These are phyloP conservation scores for Cyanistes caeruleus DNA, from an alignment of 2,113 vertebrate genomes.

Conservation along the genomic window DNA sequence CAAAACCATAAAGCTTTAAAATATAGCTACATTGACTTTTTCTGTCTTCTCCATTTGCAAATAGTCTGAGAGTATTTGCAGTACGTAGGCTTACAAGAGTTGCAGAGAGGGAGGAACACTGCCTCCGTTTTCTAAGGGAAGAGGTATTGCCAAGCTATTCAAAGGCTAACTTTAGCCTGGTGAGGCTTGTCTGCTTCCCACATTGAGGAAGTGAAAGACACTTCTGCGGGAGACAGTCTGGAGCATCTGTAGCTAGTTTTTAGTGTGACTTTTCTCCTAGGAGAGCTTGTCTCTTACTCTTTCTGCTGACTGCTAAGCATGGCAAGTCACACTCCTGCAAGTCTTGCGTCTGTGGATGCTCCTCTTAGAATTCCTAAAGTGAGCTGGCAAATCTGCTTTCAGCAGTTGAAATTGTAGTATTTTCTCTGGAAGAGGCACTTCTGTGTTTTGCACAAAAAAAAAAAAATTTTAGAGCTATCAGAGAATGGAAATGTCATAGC, in stretches of 20 bases:
- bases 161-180: slow-evolving; percentile 11
- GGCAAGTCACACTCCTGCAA: not conserved
- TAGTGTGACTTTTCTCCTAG: not conserved
- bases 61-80: not conserved
- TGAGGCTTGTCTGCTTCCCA: not conserved
- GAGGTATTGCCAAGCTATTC: not conserved
- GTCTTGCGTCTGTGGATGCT: not conserved
- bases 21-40: not conserved
- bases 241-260: not conserved
- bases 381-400: not conserved
- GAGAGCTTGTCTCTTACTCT: not conserved
- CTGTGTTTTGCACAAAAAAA: not conserved
- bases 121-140: not conserved
- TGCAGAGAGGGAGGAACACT: not conserved
- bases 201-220: slow-evolving; percentile 6
- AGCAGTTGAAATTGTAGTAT: not conserved
- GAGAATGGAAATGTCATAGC: not conserved
- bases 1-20: not conserved
- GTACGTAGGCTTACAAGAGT: not conserved
- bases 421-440: not conserved
- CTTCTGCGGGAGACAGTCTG: not conserved
- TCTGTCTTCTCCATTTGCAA: not conserved
- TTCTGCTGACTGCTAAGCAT: not conserved
- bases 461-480: not conserved
- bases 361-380: not conserved